Evolutionary conservation across 2,888 invertebrate species (phyloP).

Genomic region (Cheilosia urbana): DNA sequence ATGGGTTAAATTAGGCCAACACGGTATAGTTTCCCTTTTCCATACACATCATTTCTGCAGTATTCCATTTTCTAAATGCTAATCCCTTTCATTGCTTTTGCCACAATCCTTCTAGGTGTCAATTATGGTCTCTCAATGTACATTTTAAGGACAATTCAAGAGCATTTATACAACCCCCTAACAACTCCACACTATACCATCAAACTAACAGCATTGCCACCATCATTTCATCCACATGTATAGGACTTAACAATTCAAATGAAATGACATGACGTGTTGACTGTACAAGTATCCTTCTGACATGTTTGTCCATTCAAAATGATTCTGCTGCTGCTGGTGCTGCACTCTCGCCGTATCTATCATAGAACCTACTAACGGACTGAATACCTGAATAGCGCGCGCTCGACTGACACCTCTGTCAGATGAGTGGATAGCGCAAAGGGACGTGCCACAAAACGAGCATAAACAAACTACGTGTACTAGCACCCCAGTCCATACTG

Average conservation of each 20-base stretch:
- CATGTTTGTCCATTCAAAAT: slow-evolving; percentile 64
- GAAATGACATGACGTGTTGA: slow-evolving; percentile 66
- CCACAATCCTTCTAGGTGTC: slow-evolving; percentile 48
- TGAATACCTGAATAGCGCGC: slow-evolving; percentile 46
- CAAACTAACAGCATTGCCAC: slow-evolving; percentile 10
- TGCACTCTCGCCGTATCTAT: not conserved
- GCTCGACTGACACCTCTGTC: slow-evolving; percentile 32
- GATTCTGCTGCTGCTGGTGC: slow-evolving; percentile 4
- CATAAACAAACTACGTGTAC: slow-evolving; percentile 1
- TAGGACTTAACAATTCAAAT: slow-evolving; percentile 55
- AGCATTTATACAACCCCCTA: slow-evolving; percentile 33
- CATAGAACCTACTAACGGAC: not conserved
- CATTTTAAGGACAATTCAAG: slow-evolving; percentile 51
- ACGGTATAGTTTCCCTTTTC: not conserved
- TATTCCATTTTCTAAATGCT: slow-evolving; percentile 35
- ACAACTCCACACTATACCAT: slow-evolving; percentile 14
- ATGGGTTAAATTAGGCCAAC: slow-evolving; percentile 3
- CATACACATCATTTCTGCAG: not conserved
- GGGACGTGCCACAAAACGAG: slow-evolving; percentile 43
- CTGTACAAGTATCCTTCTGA: slow-evolving; percentile 55
- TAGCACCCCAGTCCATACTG: not conserved
- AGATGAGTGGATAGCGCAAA: slow-evolving; percentile 13
- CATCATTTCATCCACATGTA: slow-evolving; percentile 9
- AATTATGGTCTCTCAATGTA: slow-evolving; percentile 45
- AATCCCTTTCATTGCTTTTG: slow-evolving; percentile 38